Evolutionary conservation across 2,888 invertebrate genomes (phyloP), one percentile per base, ranked within the genome.

Genomic region (Aporophyla nigra): DNA sequence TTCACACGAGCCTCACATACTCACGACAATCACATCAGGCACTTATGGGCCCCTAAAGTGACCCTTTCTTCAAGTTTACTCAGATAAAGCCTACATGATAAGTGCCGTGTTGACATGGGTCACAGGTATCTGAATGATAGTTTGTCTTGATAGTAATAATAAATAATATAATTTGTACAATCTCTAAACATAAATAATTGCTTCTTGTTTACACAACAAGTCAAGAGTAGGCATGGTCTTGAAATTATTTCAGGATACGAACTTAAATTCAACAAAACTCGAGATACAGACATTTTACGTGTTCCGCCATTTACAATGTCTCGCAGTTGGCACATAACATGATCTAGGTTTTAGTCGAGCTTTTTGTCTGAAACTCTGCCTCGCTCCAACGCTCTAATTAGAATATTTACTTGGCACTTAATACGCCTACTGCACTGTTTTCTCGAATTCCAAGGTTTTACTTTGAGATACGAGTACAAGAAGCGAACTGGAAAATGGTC

Each of bases 361-460:
- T 63, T 72, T 53, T 59, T 58, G 62, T 10, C 24, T 53, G 14
- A 27, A 68, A 69, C 53, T 59, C 12, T 33, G 53, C 53, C 40
- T 51, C 59, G 14, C 49, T 73, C 58, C 58, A 56, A 59, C 53
- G 65, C 75, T 75, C 74, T 87, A 85, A 88, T 71, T 59, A 71
- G 16, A 87, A 87, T 86, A 87, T 86, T 83, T 81, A 80, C 80
- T 88, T 82, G 76, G 83, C 84, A 84, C 51, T 73, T 70, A 43
- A 14, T 27, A 40, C 10, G 51, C 51, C 27, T 51, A 73, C 40
- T 51, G n/a, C 7, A 51, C 49, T 12, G 72, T 51, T 58, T 24
- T 19, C 49, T 24, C 24, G 5, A 21, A 33, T 19, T 14, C 1
- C 24, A 9, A 19, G 33, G 19, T 49, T 69, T 49, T 14, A 21